phyloP scores from a whole-genome alignment of 2,797 vertebrate species.

The Schizothorax lantsangensis region DNA sequence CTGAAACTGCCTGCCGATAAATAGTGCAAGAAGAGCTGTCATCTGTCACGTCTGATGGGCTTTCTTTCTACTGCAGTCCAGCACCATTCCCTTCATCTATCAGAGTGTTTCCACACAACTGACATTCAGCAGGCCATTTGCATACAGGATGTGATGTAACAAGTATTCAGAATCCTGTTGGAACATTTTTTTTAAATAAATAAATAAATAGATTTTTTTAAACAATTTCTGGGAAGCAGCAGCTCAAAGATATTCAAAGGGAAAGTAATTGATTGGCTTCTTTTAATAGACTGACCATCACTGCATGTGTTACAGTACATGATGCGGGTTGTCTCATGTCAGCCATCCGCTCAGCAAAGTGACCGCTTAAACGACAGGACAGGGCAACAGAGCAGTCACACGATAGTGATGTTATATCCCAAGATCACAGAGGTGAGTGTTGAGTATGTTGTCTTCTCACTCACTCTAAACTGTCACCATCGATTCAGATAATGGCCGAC shows the following conservation, averaged over 20 bases:
- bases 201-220: not conserved
- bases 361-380: constrained; percentile 36
- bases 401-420: constrained; percentile 41
- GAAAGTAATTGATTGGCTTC: not conserved
- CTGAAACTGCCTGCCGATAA: not conserved
- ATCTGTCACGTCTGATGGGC: not conserved
- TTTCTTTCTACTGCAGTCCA: not conserved
- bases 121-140: not conserved
- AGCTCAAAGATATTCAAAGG: constrained; percentile 7
- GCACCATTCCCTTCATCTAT: not conserved
- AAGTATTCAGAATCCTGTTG: not conserved
- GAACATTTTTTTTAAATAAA: not conserved
- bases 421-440: constrained; percentile 35
- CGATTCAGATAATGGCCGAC: constrained; percentile 64
- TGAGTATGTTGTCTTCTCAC: constrained; percentile 48
- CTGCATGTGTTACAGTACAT: not conserved
- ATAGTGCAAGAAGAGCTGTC: not conserved
- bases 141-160: not conserved
- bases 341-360: not conserved
- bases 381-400: constrained; percentile 53
- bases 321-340: not conserved
- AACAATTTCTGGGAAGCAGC: not conserved
- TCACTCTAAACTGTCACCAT: constrained; percentile 64
- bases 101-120: not conserved
- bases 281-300: not conserved